Conservation (phyloP, 2,113 vertebrate species). For the Perognathus longimembris region DNA sequence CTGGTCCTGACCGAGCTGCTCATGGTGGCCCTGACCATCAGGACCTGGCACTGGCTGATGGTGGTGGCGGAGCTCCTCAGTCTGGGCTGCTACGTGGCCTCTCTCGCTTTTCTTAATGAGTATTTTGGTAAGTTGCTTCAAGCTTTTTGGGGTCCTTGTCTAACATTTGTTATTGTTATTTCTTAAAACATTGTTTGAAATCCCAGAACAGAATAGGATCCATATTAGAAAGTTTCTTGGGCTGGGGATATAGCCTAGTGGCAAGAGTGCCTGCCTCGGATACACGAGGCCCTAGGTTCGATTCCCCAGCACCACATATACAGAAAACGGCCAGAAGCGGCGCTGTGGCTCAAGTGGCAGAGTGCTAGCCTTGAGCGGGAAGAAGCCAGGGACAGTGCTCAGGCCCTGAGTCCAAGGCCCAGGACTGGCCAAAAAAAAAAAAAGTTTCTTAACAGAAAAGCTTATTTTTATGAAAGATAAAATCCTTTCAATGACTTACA, state of each 20-base stretch:
- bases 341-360: no score
- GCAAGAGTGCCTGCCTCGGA: no score
- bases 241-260: no score
- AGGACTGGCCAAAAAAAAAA: no score
- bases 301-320: no score
- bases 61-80: conserved; percentile 96
- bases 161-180: not conserved
- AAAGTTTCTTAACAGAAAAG: not conserved
- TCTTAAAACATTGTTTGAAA: not conserved
- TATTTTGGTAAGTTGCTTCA: conserved; percentile 93
- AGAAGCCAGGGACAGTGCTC: no score
- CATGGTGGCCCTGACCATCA: conserved; percentile 97
- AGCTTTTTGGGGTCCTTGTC: not conserved
- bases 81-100: conserved; percentile 96
- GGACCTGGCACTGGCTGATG: conserved; percentile 99
- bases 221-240: not conserved
- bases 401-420: no score
- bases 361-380: no score
- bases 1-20: conserved; percentile 97
- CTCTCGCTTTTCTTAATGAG: conserved; percentile 97
- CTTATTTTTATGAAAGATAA: not conserved
- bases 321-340: no score
- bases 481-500: not conserved
- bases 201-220: not conserved
- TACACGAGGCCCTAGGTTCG: no score